These are phyloP conservation scores for Drosophila saltans DNA, from an alignment of 1,140 invertebrate species.

Conservation along the genomic window DNA sequence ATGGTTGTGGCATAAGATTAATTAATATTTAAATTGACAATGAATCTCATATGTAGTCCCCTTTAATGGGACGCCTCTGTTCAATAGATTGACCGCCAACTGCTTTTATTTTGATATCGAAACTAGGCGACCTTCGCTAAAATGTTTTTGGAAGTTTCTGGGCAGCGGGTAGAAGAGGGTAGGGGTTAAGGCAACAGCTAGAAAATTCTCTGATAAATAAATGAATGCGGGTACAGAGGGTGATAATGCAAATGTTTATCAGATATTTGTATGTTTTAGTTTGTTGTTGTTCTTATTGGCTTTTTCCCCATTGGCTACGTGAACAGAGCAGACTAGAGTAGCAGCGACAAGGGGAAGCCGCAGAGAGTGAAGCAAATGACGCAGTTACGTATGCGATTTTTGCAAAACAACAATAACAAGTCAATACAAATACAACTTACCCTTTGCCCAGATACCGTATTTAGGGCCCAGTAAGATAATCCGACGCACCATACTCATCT, in stretches of 20 bases:
- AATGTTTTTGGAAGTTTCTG: constrained; percentile 13
- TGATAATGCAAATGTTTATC: constrained; percentile 9
- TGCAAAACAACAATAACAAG: constrained; percentile 51
- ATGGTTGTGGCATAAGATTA: background rate
- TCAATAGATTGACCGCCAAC: constrained; percentile 46
- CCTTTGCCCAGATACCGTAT: constrained; percentile 73
- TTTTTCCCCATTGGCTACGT: constrained; percentile 18
- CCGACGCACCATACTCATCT: constrained; percentile 79
- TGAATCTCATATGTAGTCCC: background rate
- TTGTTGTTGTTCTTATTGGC: constrained; percentile 36
- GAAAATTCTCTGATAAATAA: constrained; percentile 57
- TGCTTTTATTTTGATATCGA: constrained; percentile 49
- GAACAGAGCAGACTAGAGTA: constrained; percentile 17
- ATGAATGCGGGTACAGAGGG: background rate
- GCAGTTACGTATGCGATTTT: constrained; percentile 75
- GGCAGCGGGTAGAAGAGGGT: background rate
- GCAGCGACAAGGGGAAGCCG: constrained; percentile 24
- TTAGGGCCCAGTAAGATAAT: constrained; percentile 75
- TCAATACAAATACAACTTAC: constrained; percentile 49
- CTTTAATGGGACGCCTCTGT: constrained; percentile 25
- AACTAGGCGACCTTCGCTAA: constrained; percentile 59
- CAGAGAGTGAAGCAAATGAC: constrained; percentile 59
- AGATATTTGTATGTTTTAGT: constrained; percentile 14
- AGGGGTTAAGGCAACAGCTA: constrained; percentile 4
- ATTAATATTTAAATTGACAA: background rate